phyloP scores from a whole-genome alignment of 1,140 invertebrate genomes.

The Mya arenaria region DNA sequence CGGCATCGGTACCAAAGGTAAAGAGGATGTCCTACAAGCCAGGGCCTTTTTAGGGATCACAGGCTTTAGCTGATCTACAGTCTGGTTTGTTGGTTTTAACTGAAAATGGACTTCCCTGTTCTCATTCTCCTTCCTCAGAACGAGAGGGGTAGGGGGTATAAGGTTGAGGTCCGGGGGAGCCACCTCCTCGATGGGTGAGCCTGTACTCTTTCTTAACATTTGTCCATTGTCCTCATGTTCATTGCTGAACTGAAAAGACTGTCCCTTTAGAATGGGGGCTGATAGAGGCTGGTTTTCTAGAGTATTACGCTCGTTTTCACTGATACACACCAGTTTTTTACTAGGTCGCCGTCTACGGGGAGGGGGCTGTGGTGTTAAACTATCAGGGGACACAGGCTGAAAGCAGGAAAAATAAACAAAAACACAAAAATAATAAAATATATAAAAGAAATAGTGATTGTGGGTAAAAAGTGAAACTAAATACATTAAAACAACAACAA shows the following conservation, averaged over 20 bases:
- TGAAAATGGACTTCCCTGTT: background rate
- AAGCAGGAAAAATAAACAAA: slow-evolving; percentile 57
- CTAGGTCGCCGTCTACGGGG: slow-evolving; percentile 19
- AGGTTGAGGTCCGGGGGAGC: slow-evolving; percentile 3
- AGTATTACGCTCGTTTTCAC: background rate
- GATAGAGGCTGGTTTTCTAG: background rate
- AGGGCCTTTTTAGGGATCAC: slow-evolving; percentile 1
- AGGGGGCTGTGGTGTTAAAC: slow-evolving; percentile 50
- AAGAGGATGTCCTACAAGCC: slow-evolving; percentile 11
- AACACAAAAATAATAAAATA: slow-evolving; percentile 45
- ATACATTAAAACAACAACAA: slow-evolving; percentile 27
- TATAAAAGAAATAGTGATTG: slow-evolving; percentile 13
- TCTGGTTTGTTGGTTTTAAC: background rate
- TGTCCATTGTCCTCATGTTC: background rate
- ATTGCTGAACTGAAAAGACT: no score
- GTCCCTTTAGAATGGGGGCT: background rate
- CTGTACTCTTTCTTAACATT: background rate
- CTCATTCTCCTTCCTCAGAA: background rate
- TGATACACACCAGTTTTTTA: background rate
- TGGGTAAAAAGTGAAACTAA: slow-evolving; percentile 32
- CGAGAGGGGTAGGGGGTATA: slow-evolving; percentile 20
- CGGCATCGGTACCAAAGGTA: slow-evolving; percentile 16
- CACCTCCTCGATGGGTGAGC: no score
- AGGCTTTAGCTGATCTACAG: background rate
- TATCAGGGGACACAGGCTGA: slow-evolving; percentile 57